Evolutionary conservation across 30 jellyfish, hydroid and myxozoan genomes (phyloP).

Genomic region (Cassiopea andromeda): DNA sequence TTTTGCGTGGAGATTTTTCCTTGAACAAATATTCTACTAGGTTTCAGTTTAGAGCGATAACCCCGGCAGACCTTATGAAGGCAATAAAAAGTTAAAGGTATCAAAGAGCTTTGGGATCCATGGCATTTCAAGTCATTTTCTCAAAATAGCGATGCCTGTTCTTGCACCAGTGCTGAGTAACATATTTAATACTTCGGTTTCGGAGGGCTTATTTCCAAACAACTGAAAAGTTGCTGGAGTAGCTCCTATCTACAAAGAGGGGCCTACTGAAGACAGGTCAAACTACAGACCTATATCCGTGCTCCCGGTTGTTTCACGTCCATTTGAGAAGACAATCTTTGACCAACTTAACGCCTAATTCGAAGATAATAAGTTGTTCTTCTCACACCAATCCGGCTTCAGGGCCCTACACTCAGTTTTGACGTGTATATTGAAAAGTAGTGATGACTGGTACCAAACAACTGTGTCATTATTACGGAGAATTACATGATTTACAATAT

Average conservation of each 20-base stretch:
- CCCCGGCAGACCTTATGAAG: conserved; percentile 33
- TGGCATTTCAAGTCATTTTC: conserved; percentile 26
- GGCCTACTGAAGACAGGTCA: conserved; percentile 27
- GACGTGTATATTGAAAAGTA: conserved; percentile 53
- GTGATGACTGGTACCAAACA: conserved; percentile 41
- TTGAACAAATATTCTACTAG: conserved; percentile 7
- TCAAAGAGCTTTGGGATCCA: conserved; percentile 32
- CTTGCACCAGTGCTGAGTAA: conserved; percentile 15
- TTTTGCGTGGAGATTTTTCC: neutral
- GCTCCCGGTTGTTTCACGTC: conserved; percentile 47
- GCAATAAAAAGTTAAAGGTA: conserved; percentile 28
- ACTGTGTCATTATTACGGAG: no score
- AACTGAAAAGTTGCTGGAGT: conserved; percentile 59
- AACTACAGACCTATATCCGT: conserved; percentile 39
- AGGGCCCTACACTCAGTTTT: conserved; percentile 64
- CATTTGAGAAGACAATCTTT: conserved; percentile 42
- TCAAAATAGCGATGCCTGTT: conserved; percentile 34
- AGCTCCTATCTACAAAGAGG: conserved; percentile 41
- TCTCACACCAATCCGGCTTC: conserved; percentile 69
- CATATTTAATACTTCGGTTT: conserved; percentile 4
- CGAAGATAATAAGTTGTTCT: conserved; percentile 27
- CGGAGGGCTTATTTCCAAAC: conserved; percentile 47
- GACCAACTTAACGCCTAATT: conserved; percentile 34
- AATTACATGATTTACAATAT: no score
- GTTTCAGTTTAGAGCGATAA: conserved; percentile 5